Percentiles rank a stretch among this genome's conserved stretches.
Evolutionary conservation across 1,140 invertebrate species (phyloP).

Genomic region (Dryas iulia): DNA sequence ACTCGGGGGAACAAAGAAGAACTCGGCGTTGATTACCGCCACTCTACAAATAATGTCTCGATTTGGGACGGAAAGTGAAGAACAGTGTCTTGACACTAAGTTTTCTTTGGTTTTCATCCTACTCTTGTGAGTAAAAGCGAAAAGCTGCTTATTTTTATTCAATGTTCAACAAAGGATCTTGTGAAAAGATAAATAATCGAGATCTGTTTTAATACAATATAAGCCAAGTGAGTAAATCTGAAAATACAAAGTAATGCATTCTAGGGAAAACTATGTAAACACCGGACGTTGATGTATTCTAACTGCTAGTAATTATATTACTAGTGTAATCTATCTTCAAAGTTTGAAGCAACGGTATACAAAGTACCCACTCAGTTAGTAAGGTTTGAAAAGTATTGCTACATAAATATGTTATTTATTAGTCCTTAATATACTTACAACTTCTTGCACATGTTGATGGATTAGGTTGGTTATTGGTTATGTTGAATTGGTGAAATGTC

Average conservation of each 20-base stretch:
- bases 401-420: neutral
- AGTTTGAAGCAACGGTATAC: constrained; percentile 35
- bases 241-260: neutral
- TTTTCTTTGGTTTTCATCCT: no score
- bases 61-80: no score
- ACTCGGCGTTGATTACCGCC: no score
- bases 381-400: neutral
- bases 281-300: constrained; percentile 37
- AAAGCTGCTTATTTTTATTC: no score
- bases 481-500: no score
- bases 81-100: no score
- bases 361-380: neutral
- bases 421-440: neutral
- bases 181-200: no score
- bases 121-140: no score
- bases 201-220: neutral
- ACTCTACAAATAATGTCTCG: no score
- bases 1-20: no score
- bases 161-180: no score
- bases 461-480: neutral
- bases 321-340: constrained; percentile 38
- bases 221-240: neutral
- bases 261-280: constrained; percentile 26
- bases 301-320: constrained; percentile 38
- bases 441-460: neutral